phyloP scores from a whole-genome alignment of 1,140 invertebrate genomes.

The Augochlora pura region DNA sequence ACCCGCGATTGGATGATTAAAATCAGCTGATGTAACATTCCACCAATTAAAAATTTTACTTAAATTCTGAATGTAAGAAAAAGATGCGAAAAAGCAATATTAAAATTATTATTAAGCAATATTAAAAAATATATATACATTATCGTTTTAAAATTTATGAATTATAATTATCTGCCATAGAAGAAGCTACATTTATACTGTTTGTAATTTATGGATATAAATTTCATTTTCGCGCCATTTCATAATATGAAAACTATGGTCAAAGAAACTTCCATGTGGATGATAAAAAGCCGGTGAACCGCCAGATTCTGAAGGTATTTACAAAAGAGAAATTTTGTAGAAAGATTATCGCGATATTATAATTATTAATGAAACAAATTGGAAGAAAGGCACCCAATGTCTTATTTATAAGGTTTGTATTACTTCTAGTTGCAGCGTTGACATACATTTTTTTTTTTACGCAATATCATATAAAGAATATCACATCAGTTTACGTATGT shows the following conservation, averaged over 20 bases:
- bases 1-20: too few species aligned
- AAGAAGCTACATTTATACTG: background rate
- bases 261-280: constrained; percentile 22
- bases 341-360: background rate
- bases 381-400: background rate
- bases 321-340: background rate
- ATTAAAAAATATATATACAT: background rate
- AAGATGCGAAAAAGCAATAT: background rate
- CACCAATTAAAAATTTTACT: too few species aligned
- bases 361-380: background rate
- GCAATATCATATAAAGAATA: constrained; percentile 30
- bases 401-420: constrained; percentile 16
- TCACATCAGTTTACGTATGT: background rate
- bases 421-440: constrained; percentile 15
- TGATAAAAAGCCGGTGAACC: constrained; percentile 27
- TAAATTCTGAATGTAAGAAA: too few species aligned
- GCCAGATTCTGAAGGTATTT: constrained; percentile 18
- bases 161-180: too few species aligned
- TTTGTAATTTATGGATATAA: background rate
- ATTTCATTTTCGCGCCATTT: constrained; percentile 32
- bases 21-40: too few species aligned
- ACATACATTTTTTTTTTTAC: constrained; percentile 38
- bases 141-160: background rate
- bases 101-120: constrained; percentile 3
- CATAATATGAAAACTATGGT: constrained; percentile 8